A percentile compares a stretch with the other conserved stretches of the same genome.
These are phyloP conservation scores for Linepithema humile DNA, from an alignment of 1,140 invertebrate species.

Conservation along the genomic window DNA sequence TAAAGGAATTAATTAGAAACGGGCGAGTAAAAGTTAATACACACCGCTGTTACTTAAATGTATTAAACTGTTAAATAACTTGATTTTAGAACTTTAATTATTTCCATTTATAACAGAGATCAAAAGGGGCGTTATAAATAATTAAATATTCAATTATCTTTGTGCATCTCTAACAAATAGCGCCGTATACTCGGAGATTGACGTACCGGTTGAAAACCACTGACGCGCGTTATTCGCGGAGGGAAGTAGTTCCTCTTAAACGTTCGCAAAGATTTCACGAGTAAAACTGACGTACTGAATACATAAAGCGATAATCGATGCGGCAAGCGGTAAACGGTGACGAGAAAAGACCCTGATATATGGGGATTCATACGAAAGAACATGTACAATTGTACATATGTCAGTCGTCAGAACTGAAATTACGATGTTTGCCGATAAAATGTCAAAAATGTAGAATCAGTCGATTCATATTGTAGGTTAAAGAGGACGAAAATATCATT, in stretches of 20 bases:
- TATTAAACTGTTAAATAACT: background rate
- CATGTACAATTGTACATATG: too few relatives aligned
- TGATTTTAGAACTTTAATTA: background rate
- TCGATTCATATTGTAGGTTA: background rate
- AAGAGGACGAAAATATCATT: background rate
- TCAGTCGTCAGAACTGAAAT: background rate
- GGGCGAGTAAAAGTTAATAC: background rate
- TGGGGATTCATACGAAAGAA: background rate
- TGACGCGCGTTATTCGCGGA: background rate
- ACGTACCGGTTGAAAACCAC: background rate
- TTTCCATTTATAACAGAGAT: conserved; percentile 1
- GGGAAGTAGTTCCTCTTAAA: conserved; percentile 4
- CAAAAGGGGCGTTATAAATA: background rate
- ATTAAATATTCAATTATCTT: background rate
- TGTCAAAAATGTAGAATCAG: background rate
- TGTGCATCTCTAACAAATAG: background rate
- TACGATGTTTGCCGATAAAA: background rate
- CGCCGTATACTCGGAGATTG: background rate
- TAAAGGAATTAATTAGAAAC: background rate
- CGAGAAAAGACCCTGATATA: background rate
- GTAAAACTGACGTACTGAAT: conserved; percentile 3
- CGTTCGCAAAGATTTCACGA: background rate
- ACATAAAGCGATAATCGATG: conserved; percentile 9
- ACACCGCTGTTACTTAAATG: background rate
- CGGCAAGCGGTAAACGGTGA: too few relatives aligned